Base-by-base conservation (phyloP, 2,113 vertebrate species). In the Leucosticte australis region DNA sequence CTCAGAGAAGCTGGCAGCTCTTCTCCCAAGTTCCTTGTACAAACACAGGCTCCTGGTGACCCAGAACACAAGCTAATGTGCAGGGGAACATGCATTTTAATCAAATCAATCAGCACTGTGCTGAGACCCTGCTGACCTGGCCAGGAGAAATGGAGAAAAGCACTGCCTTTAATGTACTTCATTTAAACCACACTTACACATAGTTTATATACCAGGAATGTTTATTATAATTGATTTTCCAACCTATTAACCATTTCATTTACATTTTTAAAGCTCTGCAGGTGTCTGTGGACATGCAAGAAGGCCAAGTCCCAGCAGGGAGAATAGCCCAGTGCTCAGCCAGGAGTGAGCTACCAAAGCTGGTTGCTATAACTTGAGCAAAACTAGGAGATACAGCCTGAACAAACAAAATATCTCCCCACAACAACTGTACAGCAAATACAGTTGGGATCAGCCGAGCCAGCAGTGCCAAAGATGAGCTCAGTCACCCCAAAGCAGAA, bases 161-260 rank as follows among this genome's bases (percentile, higher is more conserved):
- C 57, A 52, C 91, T 95, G 57, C 69, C 94, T 96, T 96, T 97
- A 96, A 97, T 89, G 84, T 52, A 97, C 89, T 96, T 80, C 82
- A 73, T 88, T 95, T 96, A 95, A 96, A 92, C 94, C 83, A 95
- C 83, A 90, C 69, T 97, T 96, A 87, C 59, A 50, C 50, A 55
- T 39, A 69, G 94, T 96, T 96, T 96, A 96, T 97, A 95, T 57
- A 94, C 55, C 78, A 62, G 55, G 64, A 91, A 86, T 95, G 88
- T 96, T 96, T 97, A 95, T 97, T 96, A 96, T 95, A 96, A 97
- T 97, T 95, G 96, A 97, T 97, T 96, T 97, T 95, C 55, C 83
- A 83, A 85, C 89, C 74, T 94, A 95, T 88, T 92, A 96, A 91
- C 91, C 33, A 76, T 90, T 81, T 95, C 73, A 88, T 95, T 96